Base-by-base conservation (phyloP, 2,113 vertebrate genomes). In the Syngnathus scovelli region DNA sequence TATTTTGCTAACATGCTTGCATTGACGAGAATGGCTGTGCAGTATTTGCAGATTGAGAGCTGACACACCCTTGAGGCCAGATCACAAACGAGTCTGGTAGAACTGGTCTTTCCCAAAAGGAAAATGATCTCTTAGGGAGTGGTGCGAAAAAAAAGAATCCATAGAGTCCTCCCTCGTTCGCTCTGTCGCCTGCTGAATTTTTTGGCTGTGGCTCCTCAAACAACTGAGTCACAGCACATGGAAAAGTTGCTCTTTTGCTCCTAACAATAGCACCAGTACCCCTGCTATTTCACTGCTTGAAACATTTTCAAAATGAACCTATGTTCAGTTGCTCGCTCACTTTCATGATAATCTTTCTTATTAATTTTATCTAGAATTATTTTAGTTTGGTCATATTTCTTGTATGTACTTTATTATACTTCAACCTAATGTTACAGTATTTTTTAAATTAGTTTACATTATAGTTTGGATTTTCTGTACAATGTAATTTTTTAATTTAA, bases 221-320 rank as follows among this genome's bases (percentile, higher is more conserved):
- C 79, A 84, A 79, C 75, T 82, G 79, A 76, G 69, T 80, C 73
- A 83, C 71, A 73, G 64, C 37, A 46, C 33, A 37, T 68, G 39
- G 62, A 65, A 33, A 69, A 52, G 15, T 18, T 73, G 70, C 49
- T 27, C 60, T 44, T 61, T 43, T n/a, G 5, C 64, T 33, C 39
- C 9, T 19, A 61, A 83, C 79, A 79, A 67, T 23, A 33, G 54
- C 70, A 19, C 0, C 13, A 76, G 23, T 75, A 73, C 76, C 74
- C 33, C 11, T 41, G 10, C 19, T 38, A 12, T 52, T 80, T 54
- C 33, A 63, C 36, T 60, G 0, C 18, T n/a, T 13, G 0, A 61
- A 55, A 27, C 5, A 12, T 23, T 23, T 54, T 54, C 11, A 21
- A 21, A 55, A 7, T 55, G 27, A 33, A 33, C 27, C 27, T 3